Base-by-base conservation (phyloP, 2,888 invertebrate genomes). In the Trachelus troglodyta region DNA sequence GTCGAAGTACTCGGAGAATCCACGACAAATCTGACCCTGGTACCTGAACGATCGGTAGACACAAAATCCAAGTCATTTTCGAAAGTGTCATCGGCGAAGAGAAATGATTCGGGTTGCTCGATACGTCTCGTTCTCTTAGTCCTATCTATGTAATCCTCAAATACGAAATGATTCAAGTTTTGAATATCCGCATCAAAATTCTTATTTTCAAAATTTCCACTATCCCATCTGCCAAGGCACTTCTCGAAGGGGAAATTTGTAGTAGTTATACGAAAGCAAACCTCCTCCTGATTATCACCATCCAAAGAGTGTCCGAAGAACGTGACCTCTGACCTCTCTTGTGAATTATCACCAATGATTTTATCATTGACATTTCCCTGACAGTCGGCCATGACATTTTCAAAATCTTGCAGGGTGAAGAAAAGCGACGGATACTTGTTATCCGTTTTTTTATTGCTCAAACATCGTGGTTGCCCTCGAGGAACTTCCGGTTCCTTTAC, bases 321-420 rank as follows among this genome's bases (percentile, higher is more conserved):
- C 40, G 15, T 56, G 40, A 56, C 40, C 40, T 56, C 40, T 56
- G 40, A 56, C 71, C 12, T 79, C 77, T 71, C 12, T 78, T 78
- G n/a, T 1, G 82, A 79, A 69, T 78, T 77, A 11, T 79, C 82
- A 9, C 6, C 40, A 56, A 56, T 9, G 23, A 23, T 6, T 9
- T 6, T 56, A 4, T 56, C 23, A 56, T 23, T 56, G 23, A 56
- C 15, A 23, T 23, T 23, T 15, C 23, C 23, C 23, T 23, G 71
- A 0, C 83, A 79, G 30, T 80, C 83, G 0, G 83, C 81, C 86
- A 91, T 89, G 0, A 91, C 90, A 11, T 85, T 83, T 35, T 90
- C 84, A 73, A 89, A 90, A 76, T 91, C 91, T 75, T 87, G 84
- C 11, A 85, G 81, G 1, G 91, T 91, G 77, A 91, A 91, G n/a